Evolutionary conservation across 2,888 invertebrate species (phyloP), one percentile per base, ranked within the genome.

Genomic region (Salpingus planirostris): DNA sequence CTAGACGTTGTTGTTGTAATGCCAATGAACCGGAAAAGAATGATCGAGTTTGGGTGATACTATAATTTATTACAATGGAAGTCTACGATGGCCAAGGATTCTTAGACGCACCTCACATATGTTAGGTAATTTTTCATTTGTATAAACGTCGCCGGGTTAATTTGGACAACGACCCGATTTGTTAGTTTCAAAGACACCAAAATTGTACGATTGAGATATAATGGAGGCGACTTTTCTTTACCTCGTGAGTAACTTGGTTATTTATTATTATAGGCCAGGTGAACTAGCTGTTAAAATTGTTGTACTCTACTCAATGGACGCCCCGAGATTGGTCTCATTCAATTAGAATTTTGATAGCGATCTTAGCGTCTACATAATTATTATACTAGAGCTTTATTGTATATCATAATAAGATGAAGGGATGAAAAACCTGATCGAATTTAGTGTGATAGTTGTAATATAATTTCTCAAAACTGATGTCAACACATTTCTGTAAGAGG

Each of bases 1-100:
- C n/a, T 32, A 24, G 26, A 32, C 33, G 27, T 33, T 33, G 33
- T 37, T 33, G 31, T 21, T 30, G 29, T 18, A 28, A 27, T 29
- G 29, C 33, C 14, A 30, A 11, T 22, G 23, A 29, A 33, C 22
- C 15, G 18, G 18, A 18, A 18, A 18, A 18, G 5, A 18, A 6
- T 18, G 18, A 18, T 18, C n/a, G n/a, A n/a, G 8, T 22, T 32
- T 26, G 27, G 22, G 33, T 33, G 24, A 31, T 12, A 33, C 15
- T 24, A 33, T 13, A 11, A 28, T n/a, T 29, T n/a, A n/a, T n/a
- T n/a, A n/a, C n/a, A n/a, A n/a, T n/a, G n/a, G n/a, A n/a, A n/a
- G n/a, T n/a, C n/a, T n/a, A n/a, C n/a, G n/a, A n/a, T n/a, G n/a
- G n/a, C n/a, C n/a, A n/a, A n/a, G n/a, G n/a, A n/a, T n/a, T n/a